Evolutionary conservation across 35 echinoderm and acorn worm species (phyloP).

Genomic region (Heliocidaris tuberculata): DNA sequence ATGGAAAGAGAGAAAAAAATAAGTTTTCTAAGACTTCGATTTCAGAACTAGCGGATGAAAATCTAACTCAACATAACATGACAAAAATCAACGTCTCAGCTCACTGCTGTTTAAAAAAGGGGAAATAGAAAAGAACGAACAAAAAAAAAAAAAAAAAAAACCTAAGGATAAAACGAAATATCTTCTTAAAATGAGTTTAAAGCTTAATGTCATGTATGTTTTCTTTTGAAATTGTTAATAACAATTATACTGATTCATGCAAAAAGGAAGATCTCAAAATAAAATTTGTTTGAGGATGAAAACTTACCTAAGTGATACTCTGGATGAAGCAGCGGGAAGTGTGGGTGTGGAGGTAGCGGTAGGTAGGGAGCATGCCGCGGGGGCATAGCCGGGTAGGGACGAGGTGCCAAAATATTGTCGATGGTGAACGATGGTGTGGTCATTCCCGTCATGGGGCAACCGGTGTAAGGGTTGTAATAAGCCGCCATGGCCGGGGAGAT

Average conservation of each 20-base stretch:
- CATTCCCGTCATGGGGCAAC: constrained; percentile 21
- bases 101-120: no score
- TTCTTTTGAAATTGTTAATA: neutral
- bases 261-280: neutral
- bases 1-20: no score
- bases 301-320: constrained; percentile 44
- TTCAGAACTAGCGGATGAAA: no score
- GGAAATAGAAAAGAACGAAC: neutral
- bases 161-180: neutral
- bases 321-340: constrained; percentile 38
- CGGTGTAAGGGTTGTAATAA: constrained; percentile 38
- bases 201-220: neutral
- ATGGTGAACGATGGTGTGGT: constrained; percentile 31
- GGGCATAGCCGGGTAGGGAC: constrained; percentile 34
- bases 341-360: constrained; percentile 15
- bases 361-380: constrained; percentile 39
- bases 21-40: no score
- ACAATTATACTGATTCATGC: neutral
- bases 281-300: no score
- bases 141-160: no score
- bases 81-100: no score
- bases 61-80: no score
- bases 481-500: constrained; percentile 20
- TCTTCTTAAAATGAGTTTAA: neutral
- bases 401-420: constrained; percentile 28